Conservation (phyloP, 2,113 vertebrate genomes). For the Otis tarda region DNA sequence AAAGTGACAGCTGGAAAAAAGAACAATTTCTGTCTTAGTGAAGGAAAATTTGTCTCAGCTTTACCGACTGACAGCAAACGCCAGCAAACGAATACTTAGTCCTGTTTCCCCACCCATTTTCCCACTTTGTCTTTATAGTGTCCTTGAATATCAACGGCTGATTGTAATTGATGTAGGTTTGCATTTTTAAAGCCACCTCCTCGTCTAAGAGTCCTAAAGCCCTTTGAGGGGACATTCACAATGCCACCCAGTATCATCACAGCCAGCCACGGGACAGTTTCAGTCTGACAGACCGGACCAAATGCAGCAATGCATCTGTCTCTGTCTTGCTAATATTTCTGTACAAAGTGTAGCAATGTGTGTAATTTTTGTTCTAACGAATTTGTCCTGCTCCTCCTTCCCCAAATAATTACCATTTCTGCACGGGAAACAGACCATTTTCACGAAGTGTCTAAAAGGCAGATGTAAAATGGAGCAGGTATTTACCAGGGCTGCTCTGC, state of each 20-base stretch:
- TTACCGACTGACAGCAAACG: neutral
- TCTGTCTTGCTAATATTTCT: neutral
- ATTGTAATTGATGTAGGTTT: neutral
- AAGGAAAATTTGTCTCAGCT: constrained; percentile 19
- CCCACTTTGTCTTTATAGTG: neutral
- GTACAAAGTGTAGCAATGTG: neutral
- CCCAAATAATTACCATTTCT: neutral
- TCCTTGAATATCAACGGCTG: neutral
- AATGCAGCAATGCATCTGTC: neutral
- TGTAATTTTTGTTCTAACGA: neutral
- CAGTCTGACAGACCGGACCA: neutral
- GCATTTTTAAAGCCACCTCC: neutral
- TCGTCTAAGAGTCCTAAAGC: neutral
- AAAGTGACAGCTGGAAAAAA: constrained; percentile 25
- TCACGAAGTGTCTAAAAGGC: neutral
- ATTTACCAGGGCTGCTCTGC: neutral
- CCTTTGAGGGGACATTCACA: neutral
- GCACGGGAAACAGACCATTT: neutral
- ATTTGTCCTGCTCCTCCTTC: neutral
- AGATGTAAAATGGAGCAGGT: neutral
- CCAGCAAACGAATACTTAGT: neutral
- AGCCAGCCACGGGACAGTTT: neutral
- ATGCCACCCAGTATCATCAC: neutral
- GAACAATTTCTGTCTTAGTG: neutral
- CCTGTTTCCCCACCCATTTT: neutral